These are phyloP conservation scores for Oxycera nigricornis DNA, from an alignment of 2,888 invertebrate genomes.

Conservation along the genomic window DNA sequence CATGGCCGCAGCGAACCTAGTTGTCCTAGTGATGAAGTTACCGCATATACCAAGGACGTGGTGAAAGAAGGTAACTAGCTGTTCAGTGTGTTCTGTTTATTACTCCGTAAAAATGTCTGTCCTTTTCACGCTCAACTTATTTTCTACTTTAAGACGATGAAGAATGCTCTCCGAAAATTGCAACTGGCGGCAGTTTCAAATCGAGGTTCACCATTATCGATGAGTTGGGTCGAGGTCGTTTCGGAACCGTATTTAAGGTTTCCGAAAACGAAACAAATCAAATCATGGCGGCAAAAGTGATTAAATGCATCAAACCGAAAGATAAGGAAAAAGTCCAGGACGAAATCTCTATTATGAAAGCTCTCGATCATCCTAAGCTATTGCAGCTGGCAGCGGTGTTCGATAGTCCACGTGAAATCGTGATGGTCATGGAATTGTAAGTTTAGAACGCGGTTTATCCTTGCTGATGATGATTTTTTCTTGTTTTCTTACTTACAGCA, in stretches of 20 bases:
- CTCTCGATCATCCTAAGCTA: conserved; percentile 82
- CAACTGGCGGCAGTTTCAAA: conserved; percentile 68
- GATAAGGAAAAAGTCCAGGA: conserved; percentile 79
- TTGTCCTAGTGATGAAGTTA: conserved; percentile 65
- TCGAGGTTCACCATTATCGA: conserved; percentile 72
- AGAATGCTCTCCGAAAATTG: conserved; percentile 52
- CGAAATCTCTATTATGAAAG: conserved; percentile 88
- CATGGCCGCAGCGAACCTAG: conserved; percentile 76
- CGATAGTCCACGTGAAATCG: conserved; percentile 76
- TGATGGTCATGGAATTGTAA: conserved; percentile 93
- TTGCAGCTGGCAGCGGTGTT: conserved; percentile 84
- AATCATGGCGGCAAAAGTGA: conserved; percentile 82
- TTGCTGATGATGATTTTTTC: neutral
- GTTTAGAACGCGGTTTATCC: conserved; percentile 57
- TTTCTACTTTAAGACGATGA: neutral
- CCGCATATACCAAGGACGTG: conserved; percentile 51
- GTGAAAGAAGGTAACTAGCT: conserved; percentile 48
- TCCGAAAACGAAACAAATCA: conserved; percentile 70
- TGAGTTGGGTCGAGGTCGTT: conserved; percentile 78
- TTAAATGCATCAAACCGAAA: conserved; percentile 74
- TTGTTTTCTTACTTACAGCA: conserved; percentile 65
- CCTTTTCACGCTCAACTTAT: neutral
- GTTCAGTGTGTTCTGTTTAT: too few species aligned
- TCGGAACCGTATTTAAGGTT: conserved; percentile 74
- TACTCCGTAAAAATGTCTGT: too few species aligned